Evolutionary conservation across 2,888 invertebrate species (phyloP).

Genomic region (Limenitis camilla): DNA sequence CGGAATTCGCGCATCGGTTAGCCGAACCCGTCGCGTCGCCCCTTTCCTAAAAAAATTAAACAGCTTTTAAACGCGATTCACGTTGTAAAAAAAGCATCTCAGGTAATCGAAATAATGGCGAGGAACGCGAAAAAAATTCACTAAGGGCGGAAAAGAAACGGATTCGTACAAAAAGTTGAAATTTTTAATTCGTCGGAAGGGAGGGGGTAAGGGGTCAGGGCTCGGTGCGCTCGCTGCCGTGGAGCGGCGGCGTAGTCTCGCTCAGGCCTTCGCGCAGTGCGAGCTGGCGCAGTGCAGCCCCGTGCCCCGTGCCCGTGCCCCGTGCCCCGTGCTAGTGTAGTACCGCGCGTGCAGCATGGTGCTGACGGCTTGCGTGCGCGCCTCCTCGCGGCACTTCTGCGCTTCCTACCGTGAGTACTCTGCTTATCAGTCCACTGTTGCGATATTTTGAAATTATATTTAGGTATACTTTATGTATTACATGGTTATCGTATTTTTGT

Average conservation of each 20-base stretch:
- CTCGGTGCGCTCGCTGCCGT: constrained; percentile 15
- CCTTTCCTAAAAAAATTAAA: constrained; percentile 69
- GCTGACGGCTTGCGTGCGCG: constrained; percentile 64
- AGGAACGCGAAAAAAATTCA: constrained; percentile 70
- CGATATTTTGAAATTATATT: neutral
- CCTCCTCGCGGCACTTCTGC: constrained; percentile 50
- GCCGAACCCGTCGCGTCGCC: constrained; percentile 61
- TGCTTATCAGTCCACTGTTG: neutral
- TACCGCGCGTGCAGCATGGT: constrained; percentile 35
- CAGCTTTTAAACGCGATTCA: constrained; percentile 71
- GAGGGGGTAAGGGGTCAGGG: constrained; percentile 19
- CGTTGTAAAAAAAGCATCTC: constrained; percentile 61
- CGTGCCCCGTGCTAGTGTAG: constrained; percentile 29
- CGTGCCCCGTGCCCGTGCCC: constrained; percentile 19
- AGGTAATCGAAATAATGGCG: constrained; percentile 73
- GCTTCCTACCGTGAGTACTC: constrained; percentile 56
- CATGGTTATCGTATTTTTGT: too few relatives aligned
- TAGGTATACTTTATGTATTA: neutral
- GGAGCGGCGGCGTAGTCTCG: constrained; percentile 21
- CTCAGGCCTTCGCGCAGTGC: constrained; percentile 22
- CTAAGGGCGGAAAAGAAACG: constrained; percentile 73
- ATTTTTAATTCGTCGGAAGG: constrained; percentile 56
- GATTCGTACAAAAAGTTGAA: constrained; percentile 67
- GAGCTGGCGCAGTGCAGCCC: constrained; percentile 21
- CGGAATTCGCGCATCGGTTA: constrained; percentile 71